phyloP scores from a whole-genome alignment of 2,888 invertebrate genomes.

The Andrena minutula region DNA sequence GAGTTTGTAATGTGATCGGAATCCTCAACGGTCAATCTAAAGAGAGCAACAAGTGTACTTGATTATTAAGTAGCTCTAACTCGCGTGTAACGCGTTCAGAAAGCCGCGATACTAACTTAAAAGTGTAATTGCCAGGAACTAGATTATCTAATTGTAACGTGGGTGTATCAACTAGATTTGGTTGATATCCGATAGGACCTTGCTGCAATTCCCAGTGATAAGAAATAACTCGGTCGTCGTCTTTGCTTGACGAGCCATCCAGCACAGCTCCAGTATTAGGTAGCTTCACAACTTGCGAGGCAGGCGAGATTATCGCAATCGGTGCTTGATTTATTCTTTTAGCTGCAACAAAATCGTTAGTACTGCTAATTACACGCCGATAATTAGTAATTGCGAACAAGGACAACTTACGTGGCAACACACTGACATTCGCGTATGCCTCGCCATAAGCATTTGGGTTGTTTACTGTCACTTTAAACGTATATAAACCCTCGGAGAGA shows the following conservation, averaged over 20 bases:
- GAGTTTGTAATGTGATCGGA: slow-evolving; percentile 95
- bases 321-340: slow-evolving; percentile 94
- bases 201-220: slow-evolving; percentile 97
- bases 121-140: slow-evolving; percentile 95
- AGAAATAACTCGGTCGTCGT: slow-evolving; percentile 93
- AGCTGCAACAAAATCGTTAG: slow-evolving; percentile 84
- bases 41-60: background rate
- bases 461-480: slow-evolving; percentile 94
- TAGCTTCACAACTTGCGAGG: slow-evolving; percentile 93
- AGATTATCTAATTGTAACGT: slow-evolving; percentile 94
- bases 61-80: background rate
- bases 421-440: slow-evolving; percentile 95
- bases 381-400: background rate
- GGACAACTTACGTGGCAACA: slow-evolving; percentile 88
- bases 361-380: background rate
- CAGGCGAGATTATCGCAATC: slow-evolving; percentile 93
- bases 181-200: slow-evolving; percentile 94
- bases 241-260: slow-evolving; percentile 92
- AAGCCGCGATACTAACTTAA: slow-evolving; percentile 86
- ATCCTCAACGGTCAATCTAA: slow-evolving; percentile 94
- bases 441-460: slow-evolving; percentile 92
- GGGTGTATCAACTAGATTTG: slow-evolving; percentile 91
- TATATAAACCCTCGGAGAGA: slow-evolving; percentile 94
- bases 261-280: slow-evolving; percentile 96
- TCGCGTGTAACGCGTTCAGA: background rate